These are phyloP conservation scores for Halcyon senegalensis DNA, from an alignment of 2,113 vertebrate genomes.

Conservation along the genomic window DNA sequence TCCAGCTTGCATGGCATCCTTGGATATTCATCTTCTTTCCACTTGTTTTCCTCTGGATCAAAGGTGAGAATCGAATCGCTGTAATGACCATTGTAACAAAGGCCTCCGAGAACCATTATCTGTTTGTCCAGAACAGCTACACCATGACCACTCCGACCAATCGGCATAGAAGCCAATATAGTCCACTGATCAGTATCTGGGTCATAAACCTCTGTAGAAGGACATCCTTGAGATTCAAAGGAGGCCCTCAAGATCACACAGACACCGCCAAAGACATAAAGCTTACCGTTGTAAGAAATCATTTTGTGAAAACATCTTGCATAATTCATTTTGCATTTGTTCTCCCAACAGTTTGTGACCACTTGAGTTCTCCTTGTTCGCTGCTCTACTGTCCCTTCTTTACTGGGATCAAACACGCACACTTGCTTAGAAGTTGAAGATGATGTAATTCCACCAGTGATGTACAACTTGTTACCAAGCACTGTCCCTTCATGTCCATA, in stretches of 20 bases:
- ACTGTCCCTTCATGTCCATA: constrained; percentile 98
- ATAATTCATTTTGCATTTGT: constrained; percentile 99
- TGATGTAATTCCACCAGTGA: constrained; percentile 98
- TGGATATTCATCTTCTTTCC: constrained; percentile 99
- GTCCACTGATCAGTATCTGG: constrained; percentile 97
- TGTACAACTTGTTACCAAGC: constrained; percentile 92
- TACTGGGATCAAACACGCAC: constrained; percentile 95
- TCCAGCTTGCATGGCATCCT: constrained; percentile 99
- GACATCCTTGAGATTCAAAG: constrained; percentile 98
- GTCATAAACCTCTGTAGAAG: constrained; percentile 97
- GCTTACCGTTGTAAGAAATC: constrained; percentile 97
- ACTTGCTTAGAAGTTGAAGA: constrained; percentile 99
- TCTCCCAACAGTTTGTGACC: constrained; percentile 96
- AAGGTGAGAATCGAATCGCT: constrained; percentile 99
- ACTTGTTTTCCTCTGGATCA: constrained; percentile 98
- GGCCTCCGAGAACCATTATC: constrained; percentile 98
- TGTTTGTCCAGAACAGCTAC: constrained; percentile 96
- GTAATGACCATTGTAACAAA: constrained; percentile 99
- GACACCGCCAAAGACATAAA: constrained; percentile 97
- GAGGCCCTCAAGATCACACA: constrained; percentile 97
- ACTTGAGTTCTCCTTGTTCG: constrained; percentile 88
- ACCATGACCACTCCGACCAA: constrained; percentile 96
- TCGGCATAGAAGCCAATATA: constrained; percentile 98
- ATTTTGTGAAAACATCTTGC: constrained; percentile 99
- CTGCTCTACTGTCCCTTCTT: constrained; percentile 88